phyloP scores from a whole-genome alignment of 2,797 vertebrate species.

The Micromesistius poutassou region DNA sequence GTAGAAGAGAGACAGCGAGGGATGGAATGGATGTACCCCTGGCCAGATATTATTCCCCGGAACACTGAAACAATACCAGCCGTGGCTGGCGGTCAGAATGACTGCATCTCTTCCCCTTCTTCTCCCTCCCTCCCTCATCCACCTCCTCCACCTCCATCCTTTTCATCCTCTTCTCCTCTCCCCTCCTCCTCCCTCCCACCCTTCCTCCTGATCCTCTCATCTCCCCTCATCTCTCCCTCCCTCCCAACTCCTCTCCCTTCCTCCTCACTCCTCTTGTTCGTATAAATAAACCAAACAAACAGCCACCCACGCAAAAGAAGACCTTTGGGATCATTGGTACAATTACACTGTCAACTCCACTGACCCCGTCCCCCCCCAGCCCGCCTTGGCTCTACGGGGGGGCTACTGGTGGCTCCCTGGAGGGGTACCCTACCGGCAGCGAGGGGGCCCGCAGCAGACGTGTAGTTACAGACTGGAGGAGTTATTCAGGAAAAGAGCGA shows the following conservation, averaged over 20 bases:
- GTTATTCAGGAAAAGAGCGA: background rate
- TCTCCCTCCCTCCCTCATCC: no score
- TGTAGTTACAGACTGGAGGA: slow-evolving; percentile 59
- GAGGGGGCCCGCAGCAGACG: slow-evolving; percentile 42
- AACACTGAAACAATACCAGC: slow-evolving; percentile 44
- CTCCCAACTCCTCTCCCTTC: background rate
- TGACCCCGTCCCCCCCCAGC: slow-evolving; percentile 51
- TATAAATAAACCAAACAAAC: slow-evolving; percentile 56
- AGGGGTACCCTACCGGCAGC: slow-evolving; percentile 17
- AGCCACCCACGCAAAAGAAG: slow-evolving; percentile 55
- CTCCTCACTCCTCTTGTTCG: background rate
- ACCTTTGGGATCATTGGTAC: slow-evolving; percentile 53
- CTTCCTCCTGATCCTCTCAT: background rate
- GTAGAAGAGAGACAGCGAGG: slow-evolving; percentile 4
- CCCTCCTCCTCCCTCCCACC: slow-evolving; percentile 17
- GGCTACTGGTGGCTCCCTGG: background rate
- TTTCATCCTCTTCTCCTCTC: no score
- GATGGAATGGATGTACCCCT: slow-evolving; percentile 48
- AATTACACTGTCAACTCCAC: slow-evolving; percentile 62
- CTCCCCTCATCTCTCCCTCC: no score
- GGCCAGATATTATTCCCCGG: slow-evolving; percentile 26
- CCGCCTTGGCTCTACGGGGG: slow-evolving; percentile 44
- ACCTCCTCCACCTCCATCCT: background rate
- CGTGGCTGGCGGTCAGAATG: slow-evolving; percentile 29
- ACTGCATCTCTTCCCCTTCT: slow-evolving; percentile 34